Conservation (phyloP, 2,113 vertebrate genomes). For the Sitta europaea region DNA sequence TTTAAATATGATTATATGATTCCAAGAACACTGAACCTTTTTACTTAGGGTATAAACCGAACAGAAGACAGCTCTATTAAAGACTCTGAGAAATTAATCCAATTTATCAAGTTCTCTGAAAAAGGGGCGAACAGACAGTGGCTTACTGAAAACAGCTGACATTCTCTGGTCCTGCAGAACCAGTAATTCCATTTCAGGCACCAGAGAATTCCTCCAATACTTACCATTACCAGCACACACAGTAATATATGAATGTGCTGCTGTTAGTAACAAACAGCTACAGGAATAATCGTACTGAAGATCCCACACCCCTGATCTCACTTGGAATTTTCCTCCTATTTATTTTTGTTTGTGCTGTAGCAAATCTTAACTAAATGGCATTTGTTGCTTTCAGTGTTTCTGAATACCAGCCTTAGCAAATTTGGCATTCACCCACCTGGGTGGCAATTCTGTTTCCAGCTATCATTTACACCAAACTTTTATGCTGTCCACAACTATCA, state of each 20-base stretch:
- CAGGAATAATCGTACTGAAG: too few relatives aligned
- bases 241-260: background rate
- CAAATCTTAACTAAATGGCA: background rate
- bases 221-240: background rate
- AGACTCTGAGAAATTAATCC: background rate
- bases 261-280: background rate
- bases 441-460: background rate
- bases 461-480: background rate
- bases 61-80: background rate
- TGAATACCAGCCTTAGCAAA: background rate
- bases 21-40: background rate
- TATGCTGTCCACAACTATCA: background rate
- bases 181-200: background rate
- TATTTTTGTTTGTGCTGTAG: background rate
- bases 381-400: background rate
- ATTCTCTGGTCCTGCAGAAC: background rate
- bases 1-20: background rate
- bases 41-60: background rate
- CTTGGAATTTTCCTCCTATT: background rate
- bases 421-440: background rate
- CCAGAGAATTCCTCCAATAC: background rate
- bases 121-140: background rate
- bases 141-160: background rate
- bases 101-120: background rate
- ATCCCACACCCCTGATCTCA: background rate